Evolutionary conservation across 2,888 invertebrate genomes (phyloP).

Genomic region (Drosophila kokeensis): DNA sequence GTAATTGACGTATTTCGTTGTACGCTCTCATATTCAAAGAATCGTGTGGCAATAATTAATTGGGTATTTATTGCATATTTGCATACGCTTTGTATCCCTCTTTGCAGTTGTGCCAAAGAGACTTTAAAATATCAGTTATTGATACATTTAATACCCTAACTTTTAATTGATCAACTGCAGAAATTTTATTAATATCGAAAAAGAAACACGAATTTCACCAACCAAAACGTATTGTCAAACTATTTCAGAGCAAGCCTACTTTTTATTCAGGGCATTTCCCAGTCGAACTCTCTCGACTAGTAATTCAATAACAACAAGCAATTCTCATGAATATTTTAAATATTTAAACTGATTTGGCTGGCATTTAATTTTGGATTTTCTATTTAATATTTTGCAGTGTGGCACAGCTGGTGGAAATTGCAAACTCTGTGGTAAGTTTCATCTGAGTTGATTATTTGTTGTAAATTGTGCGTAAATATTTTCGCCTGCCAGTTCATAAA

Average conservation of each 20-base stretch:
- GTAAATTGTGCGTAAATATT: neutral
- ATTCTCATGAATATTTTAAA: constrained; percentile 19
- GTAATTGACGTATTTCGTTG: constrained; percentile 19
- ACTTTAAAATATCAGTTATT: neutral
- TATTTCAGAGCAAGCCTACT: neutral
- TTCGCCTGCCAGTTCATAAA: constrained; percentile 13
- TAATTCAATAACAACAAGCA: neutral
- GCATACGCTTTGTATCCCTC: neutral
- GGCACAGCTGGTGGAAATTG: constrained; percentile 32
- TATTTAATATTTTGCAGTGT: constrained; percentile 30
- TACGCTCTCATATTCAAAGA: neutral
- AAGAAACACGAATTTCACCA: neutral
- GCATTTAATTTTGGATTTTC: constrained; percentile 25
- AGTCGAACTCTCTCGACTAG: neutral
- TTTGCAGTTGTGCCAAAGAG: neutral
- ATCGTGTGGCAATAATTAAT: constrained; percentile 21
- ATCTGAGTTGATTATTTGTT: constrained; percentile 4
- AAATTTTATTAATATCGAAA: neutral
- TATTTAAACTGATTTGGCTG: constrained; percentile 11
- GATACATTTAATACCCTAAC: neutral
- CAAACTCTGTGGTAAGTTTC: constrained; percentile 53
- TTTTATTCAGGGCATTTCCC: neutral
- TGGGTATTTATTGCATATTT: constrained; percentile 29
- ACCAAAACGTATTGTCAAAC: neutral
- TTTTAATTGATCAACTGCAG: neutral